These are phyloP conservation scores for Channa maculata DNA, from an alignment of 2,113 vertebrate genomes.

Conservation along the genomic window DNA sequence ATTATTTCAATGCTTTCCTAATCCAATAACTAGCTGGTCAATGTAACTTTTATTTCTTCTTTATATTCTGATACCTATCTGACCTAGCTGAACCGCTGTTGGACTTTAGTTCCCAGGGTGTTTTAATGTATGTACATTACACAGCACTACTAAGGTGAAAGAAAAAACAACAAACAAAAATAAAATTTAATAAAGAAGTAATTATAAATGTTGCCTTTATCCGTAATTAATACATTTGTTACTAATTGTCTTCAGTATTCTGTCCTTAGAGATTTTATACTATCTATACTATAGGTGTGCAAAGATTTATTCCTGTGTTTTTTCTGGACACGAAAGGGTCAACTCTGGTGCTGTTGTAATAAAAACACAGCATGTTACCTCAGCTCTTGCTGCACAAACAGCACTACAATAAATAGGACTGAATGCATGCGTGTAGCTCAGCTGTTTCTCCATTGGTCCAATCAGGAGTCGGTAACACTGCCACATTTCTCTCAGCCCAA, in stretches of 20 bases:
- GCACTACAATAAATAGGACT: conserved; percentile 31
- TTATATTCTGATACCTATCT: not conserved
- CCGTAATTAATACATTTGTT: not conserved
- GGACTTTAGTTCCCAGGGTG: not conserved
- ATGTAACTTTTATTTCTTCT: not conserved
- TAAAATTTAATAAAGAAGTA: not conserved
- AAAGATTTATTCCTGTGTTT: not conserved
- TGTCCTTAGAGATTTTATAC: not conserved
- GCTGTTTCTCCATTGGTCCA: conserved; percentile 64
- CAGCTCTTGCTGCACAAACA: conserved; percentile 58
- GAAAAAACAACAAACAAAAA: not conserved
- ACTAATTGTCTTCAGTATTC: not conserved
- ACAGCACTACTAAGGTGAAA: not conserved
- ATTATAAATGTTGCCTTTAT: not conserved
- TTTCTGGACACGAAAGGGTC: conserved; percentile 16
- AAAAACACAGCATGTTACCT: conserved; percentile 55
- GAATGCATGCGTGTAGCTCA: conserved; percentile 20
- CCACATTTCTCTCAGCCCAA: conserved; percentile 57
- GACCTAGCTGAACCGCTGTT: not conserved
- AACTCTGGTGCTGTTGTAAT: conserved; percentile 34
- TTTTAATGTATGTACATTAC: not conserved
- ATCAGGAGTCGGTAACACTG: conserved; percentile 6
- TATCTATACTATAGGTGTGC: too few relatives aligned
- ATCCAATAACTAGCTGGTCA: too few relatives aligned
- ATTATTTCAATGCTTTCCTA: not conserved